Evolutionary conservation across 1,140 invertebrate genomes (phyloP), one percentile per base, ranked within the genome.

Genomic region (Asobara japonica): DNA sequence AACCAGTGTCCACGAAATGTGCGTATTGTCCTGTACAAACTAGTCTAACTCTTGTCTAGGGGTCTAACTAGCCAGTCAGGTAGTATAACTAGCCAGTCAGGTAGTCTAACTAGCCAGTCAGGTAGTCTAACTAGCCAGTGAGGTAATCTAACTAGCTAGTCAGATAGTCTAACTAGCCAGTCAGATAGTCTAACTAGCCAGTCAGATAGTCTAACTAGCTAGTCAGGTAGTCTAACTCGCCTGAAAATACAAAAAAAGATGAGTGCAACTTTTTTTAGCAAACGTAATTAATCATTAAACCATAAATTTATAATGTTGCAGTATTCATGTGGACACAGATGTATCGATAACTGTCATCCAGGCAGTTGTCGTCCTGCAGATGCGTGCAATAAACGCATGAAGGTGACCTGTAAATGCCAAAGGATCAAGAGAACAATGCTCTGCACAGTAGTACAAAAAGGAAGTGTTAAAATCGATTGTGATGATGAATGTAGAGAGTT

Each of bases 1-100:
- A 95, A 95, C 83, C 94, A 94, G 71, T 98, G 97, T 82, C 93
- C 95, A 1, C 95, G 93, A 87, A 92, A 90, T 89, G 94, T 95
- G 86, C 89, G 86, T 87, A 73, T 62, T 72, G 60, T 25, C 5
- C 5, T 36, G 31, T 36, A 36, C 31, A 11, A 36, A 36, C 31
- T 36, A 36, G n/a, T n/a, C n/a, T n/a, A n/a, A n/a, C n/a, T 36
- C 11, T 36, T 11, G 31, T 36, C 31, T 36, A 36, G 5, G 31
- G 31, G 11, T 6, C 11, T 11, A 5, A 36, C 31, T 36, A 5
- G 31, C 5, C 31, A 36, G 5, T 36, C 31, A 36, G 11, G 11
- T n/a, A n/a, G n/a, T n/a, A n/a, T n/a, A n/a, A n/a, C n/a, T n/a
- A n/a, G n/a, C n/a, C n/a, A n/a, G n/a, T n/a, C n/a, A n/a, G n/a